Percentiles rank a stretch among this genome's conserved stretches.
Evolutionary conservation across 2,113 vertebrate species (phyloP).

Genomic region (Aspiorhynchus laticeps): DNA sequence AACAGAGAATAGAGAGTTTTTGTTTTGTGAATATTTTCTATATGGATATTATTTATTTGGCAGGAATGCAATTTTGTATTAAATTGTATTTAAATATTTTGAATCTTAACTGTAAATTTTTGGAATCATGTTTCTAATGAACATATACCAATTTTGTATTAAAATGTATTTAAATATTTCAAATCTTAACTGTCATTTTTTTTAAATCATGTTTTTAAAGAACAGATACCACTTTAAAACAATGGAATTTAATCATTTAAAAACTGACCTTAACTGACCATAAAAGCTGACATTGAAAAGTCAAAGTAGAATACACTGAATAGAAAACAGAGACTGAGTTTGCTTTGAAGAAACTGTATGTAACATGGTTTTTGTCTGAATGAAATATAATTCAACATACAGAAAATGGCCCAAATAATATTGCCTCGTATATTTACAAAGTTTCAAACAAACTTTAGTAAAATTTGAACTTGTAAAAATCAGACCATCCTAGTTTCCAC

Average conservation of each 20-base stretch:
- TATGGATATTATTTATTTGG: not conserved
- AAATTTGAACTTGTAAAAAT: not conserved
- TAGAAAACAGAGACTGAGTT: not conserved
- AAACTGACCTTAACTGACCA: not conserved
- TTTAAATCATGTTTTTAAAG: not conserved
- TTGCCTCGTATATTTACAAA: not conserved
- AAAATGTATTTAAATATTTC: not conserved
- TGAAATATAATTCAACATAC: not conserved
- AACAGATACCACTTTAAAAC: not conserved
- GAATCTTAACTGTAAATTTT: not conserved
- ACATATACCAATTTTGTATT: not conserved
- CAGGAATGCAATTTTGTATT: not conserved
- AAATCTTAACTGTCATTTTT: not conserved
- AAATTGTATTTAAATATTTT: not conserved
- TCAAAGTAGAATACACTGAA: not conserved
- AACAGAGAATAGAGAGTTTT: not conserved
- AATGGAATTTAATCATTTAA: not conserved
- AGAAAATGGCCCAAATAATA: not conserved
- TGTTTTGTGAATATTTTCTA: not conserved
- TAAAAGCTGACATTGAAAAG: not conserved
- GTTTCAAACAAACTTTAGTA: not conserved
- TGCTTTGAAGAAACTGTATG: not conserved
- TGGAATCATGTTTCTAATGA: not conserved
- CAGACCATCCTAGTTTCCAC: constrained; percentile 35
- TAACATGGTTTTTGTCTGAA: not conserved